phyloP scores from a whole-genome alignment of 2,797 vertebrate species.

The Aotus griseimembra region DNA sequence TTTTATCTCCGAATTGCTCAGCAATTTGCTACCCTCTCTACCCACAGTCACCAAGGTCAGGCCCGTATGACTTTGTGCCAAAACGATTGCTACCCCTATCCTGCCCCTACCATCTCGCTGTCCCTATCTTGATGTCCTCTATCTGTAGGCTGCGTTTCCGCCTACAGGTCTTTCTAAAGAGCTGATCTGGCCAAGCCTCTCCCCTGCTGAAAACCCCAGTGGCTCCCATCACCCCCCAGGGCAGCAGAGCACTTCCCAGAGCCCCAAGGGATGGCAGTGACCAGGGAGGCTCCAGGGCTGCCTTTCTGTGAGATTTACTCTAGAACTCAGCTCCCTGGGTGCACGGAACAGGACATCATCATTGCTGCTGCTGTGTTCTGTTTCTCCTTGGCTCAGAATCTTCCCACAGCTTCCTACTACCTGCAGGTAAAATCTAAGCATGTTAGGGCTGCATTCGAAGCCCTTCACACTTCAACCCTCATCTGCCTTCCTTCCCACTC shows the following conservation, averaged over 20 bases:
- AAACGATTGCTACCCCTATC: rapidly evolving
- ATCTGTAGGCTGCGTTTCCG: not conserved
- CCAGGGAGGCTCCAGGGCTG: not conserved
- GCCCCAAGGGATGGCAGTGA: not conserved
- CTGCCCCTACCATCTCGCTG: not conserved
- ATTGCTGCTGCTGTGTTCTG: not conserved
- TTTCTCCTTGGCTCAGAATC: not conserved
- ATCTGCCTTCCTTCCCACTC: not conserved
- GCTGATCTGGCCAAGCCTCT: not conserved
- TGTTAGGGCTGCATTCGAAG: not conserved
- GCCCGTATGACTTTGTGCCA: slow-evolving; percentile 19
- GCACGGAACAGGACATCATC: not conserved
- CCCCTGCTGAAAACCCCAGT: not conserved
- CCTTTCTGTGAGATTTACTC: not conserved
- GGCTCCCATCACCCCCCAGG: not conserved
- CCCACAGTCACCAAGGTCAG: not conserved
- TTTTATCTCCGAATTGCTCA: not conserved
- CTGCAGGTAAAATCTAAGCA: not conserved
- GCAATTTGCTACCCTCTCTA: no score
- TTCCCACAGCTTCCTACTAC: not conserved
- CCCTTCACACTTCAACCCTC: not conserved
- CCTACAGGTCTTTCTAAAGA: not conserved
- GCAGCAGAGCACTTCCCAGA: not conserved
- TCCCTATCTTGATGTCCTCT: slow-evolving; percentile 28
- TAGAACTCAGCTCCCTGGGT: not conserved